phyloP scores from a whole-genome alignment of 2,888 invertebrate genomes.

The Drosophila picticornis region DNA sequence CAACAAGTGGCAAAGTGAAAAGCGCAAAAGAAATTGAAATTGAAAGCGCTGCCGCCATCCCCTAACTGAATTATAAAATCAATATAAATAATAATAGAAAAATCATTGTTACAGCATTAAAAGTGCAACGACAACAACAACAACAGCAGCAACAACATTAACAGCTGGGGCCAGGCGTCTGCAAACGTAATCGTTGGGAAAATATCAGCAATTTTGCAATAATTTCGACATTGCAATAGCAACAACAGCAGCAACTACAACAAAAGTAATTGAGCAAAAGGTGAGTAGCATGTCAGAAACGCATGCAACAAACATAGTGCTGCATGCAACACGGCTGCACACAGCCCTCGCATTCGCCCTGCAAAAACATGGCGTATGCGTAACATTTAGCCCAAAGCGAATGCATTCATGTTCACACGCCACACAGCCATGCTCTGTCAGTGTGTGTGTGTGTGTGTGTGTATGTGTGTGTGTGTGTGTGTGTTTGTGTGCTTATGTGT shows the following conservation, averaged over 20 bases:
- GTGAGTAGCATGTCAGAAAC: slow-evolving; percentile 70
- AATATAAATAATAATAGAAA: slow-evolving; percentile 64
- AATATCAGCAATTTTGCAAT: slow-evolving; percentile 76
- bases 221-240: slow-evolving; percentile 69
- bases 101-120: slow-evolving; percentile 69
- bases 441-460: neutral
- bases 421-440: slow-evolving; percentile 5
- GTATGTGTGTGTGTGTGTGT: slow-evolving; percentile 3
- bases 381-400: slow-evolving; percentile 53
- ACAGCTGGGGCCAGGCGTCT: slow-evolving; percentile 43
- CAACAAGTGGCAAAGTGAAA: slow-evolving; percentile 67
- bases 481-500: slow-evolving; percentile 15
- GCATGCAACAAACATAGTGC: slow-evolving; percentile 48
- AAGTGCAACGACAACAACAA: slow-evolving; percentile 37
- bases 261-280: slow-evolving; percentile 79
- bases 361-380: slow-evolving; percentile 60
- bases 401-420: slow-evolving; percentile 50
- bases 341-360: slow-evolving; percentile 29
- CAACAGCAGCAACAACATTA: slow-evolving; percentile 28
- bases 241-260: slow-evolving; percentile 51
- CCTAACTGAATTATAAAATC: slow-evolving; percentile 55
- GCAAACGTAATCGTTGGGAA: slow-evolving; percentile 79
- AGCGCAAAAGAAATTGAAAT: slow-evolving; percentile 35
- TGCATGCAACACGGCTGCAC: slow-evolving; percentile 43
- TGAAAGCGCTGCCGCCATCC: slow-evolving; percentile 4